Percentiles rank a stretch among this genome's conserved stretches.
phyloP scores from a whole-genome alignment of 1,140 invertebrate genomes.

The Laupala kohalensis region DNA sequence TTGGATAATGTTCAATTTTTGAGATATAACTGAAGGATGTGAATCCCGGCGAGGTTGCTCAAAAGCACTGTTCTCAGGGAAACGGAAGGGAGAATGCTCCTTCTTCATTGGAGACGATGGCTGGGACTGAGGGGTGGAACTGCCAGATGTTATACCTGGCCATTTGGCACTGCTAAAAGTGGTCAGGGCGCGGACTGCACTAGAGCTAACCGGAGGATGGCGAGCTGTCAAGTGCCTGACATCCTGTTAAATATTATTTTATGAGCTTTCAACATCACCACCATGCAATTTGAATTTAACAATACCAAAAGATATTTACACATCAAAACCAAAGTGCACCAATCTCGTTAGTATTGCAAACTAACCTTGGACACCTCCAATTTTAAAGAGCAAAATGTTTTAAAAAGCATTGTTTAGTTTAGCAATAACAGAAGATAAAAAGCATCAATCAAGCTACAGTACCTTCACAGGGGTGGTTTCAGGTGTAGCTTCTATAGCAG shows the following conservation, averaged over 20 bases:
- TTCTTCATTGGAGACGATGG: constrained; percentile 53
- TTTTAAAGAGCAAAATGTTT: too few relatives aligned
- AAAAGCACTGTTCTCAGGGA: constrained; percentile 18
- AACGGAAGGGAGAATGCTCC: constrained; percentile 40
- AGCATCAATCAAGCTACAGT: not conserved
- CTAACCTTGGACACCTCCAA: too few relatives aligned
- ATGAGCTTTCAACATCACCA: not conserved
- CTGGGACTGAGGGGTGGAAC: constrained; percentile 36
- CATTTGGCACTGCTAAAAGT: constrained; percentile 29
- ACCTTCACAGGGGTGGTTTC: constrained; percentile 72
- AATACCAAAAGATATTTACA: not conserved
- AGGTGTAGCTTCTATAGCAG: constrained; percentile 73
- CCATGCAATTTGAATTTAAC: not conserved
- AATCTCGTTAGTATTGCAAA: too few relatives aligned
- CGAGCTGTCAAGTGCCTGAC: constrained; percentile 27
- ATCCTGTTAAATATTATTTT: constrained; percentile 23
- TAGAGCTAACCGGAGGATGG: constrained; percentile 36
- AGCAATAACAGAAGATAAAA: too few relatives aligned
- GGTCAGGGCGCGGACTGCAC: constrained; percentile 46
- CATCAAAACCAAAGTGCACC: too few relatives aligned
- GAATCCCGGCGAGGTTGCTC: constrained; percentile 16
- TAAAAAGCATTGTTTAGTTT: too few relatives aligned
- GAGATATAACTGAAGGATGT: constrained; percentile 9
- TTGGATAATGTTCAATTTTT: not conserved
- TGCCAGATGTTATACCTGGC: constrained; percentile 24